Evolutionary conservation across 2,797 vertebrate genomes (phyloP).

Genomic region (Thalassophryne amazonica): DNA sequence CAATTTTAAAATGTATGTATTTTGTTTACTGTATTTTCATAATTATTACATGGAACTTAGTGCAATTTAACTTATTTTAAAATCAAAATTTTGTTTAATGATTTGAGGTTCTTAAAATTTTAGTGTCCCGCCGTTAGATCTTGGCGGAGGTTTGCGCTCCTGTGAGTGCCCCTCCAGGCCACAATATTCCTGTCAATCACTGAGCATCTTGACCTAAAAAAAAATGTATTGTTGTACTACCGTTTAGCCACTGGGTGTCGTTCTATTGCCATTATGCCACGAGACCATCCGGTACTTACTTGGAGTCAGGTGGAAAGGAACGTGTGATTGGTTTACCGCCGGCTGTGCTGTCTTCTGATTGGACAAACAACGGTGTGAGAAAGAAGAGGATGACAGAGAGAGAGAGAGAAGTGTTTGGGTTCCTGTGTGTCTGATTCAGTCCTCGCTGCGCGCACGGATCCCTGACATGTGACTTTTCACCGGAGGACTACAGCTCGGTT

Average conservation of each 20-base stretch:
- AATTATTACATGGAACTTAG: no score
- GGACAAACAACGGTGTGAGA: constrained; percentile 63
- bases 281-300: constrained; percentile 44
- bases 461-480: constrained; percentile 68
- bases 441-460: constrained; percentile 27
- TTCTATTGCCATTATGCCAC: constrained; percentile 5
- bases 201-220: no score
- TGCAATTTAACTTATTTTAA: no score
- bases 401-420: no score
- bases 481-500: constrained; percentile 57
- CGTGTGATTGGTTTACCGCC: constrained; percentile 72
- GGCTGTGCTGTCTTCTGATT: constrained; percentile 63
- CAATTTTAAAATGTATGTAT: no score
- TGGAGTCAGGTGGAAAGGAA: constrained; percentile 58
- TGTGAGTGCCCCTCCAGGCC: no score
- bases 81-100: no score
- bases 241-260: constrained; percentile 36
- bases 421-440: constrained; percentile 27
- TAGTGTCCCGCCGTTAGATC: no score
- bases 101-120: no score
- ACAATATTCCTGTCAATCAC: no score
- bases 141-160: no score
- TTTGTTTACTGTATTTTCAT: no score
- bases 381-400: constrained; percentile 6
- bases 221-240: background rate